Evolutionary conservation across 2,113 vertebrate species (phyloP), one percentile per base, ranked within the genome.

Genomic region (Ranitomeya variabilis): DNA sequence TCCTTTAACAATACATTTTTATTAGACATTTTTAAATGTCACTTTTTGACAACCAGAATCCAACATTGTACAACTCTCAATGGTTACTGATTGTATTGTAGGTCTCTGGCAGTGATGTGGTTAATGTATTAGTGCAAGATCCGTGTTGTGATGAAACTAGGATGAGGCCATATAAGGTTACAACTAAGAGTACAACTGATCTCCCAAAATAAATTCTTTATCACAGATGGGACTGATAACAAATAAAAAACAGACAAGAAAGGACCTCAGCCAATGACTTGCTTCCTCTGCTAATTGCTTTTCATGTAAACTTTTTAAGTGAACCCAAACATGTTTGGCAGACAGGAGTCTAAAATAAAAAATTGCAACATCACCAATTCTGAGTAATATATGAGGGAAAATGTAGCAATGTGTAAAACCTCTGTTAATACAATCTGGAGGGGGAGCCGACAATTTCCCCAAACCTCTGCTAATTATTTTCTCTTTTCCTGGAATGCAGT

Each of bases 61-160:
- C 26, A 37, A 13, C 69, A 37, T 7, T 31, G 69, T 73, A 13
- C 23, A 73, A 31, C 69, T 13, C 37, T 45, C 26, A 45, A 45
- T 45, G 37, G 37, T 45, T 45, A 45, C 37, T 4, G 37, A 45
- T 19, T 51, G 11, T 26, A 16, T 55, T 26, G 78, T 18, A 80
- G 60, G n/a, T 37, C 31, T n/a, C 45, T 67, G 86, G 69, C 76
- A 80, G 7, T 16, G 19, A 55, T 55, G 15, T 9, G 51, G 45
- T 87, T 67, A 80, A 69, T 79, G 80, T 86, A 81, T 92, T 89
- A 88, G 80, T 88, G 2, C 81, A 83, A 83, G 69, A 12, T 7
- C 57, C 52, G 79, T 45, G 83, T 93, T 91, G 80, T 89, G 90
- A 91, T 80, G 91, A 51, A 91, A 80, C 90, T 77, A 73, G 86